Base-by-base conservation (phyloP, 1,140 invertebrate genomes). In the Atta texana region DNA sequence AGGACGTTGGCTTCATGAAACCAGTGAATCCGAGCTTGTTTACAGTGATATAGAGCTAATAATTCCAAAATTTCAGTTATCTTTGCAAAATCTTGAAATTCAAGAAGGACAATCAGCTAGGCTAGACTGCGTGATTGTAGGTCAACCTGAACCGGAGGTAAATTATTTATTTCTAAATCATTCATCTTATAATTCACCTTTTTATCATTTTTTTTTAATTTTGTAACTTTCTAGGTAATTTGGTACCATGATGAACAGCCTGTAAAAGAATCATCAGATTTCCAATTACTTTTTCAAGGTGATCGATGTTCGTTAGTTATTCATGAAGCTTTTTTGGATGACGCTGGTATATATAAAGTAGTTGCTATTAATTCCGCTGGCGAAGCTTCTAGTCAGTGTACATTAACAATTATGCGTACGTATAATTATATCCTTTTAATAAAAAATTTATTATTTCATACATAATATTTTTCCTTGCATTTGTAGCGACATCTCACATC, bases 191-290 rank as follows among this genome's bases (percentile, higher is more conserved):
- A 28, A 44, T 16, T 84, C 12, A 44, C 8, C 18, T 3, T 34
- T 66, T 72, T 64, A 21, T 10, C 14, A 24, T 57, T 34, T 44
- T 34, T 44, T 44, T 44, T 44, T 44, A 55, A 66, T 16, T 64
- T 82, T 77, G 68, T 61, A 28, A 87, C 86, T 57, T 76, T 86
- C 8, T 89, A 97, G 96, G 96, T 98, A 0, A 98, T 98, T 91
- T 98, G 98, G 98, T 97, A 98, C 90, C 98, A 98, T 90, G 97
- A 98, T 91, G 97, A 97, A 80, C 95, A 96, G 61, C 98, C 98
- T 16, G 97, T 99, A 1, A 98, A 98, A 93, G 98, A 98, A 93
- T 98, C 98, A 1, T 96, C 96, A 34, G 98, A 98, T 93, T 96
- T 98, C 91, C 97, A 98, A 90, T 92, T 98, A 12, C 94, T 98